Base-by-base conservation (phyloP, 2,797 vertebrate genomes). In the Synaphobranchus kaupii region DNA sequence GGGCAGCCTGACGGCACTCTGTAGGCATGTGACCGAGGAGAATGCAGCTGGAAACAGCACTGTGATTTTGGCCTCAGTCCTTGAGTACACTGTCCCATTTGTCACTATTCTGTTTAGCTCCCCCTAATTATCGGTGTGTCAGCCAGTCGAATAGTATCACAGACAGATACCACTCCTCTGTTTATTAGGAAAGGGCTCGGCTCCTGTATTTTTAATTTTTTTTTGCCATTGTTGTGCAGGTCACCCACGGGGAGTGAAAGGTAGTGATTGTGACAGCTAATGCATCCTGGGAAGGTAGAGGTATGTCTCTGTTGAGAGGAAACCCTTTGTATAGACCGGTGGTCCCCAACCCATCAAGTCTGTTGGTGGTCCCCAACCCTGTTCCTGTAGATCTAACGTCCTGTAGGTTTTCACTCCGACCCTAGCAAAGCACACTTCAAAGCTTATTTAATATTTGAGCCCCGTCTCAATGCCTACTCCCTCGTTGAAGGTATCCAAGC, bases 371-470 rank as follows among this genome's bases (percentile, higher is more conserved):
- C 39, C 39, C 39, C 39, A 39, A 39, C 39, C 1, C 39, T 39
- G 39, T 39, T 39, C 39, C 39, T 39, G 39, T 39, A 39, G 39
- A 39, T 39, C 39, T 39, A 39, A 39, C 39, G 0, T 39, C 39
- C 39, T 39, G 39, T 39, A 39, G 39, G 39, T 39, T 39, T 39
- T 39, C 39, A 39, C 39, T 39, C 39, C 39, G 1, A 39, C 39
- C 3, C 39, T 39, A 39, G 3, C 39, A 39, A 39, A 39, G 39
- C 39, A 39, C 39, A 39, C 39, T 39, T 39, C 39, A 86, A 25
- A 84, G 86, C 88, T 56, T 63, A 73, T 85, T 56, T 63, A 73
- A 82, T 85, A 66, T 88, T n/a, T 39, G 10, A 34, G 6, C 15
- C 31, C 28, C 9, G 12, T 22, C 28, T 71, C 68, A 3, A 52